These are phyloP conservation scores for Meganola albula DNA, from an alignment of 2,888 invertebrate species.

Conservation along the genomic window DNA sequence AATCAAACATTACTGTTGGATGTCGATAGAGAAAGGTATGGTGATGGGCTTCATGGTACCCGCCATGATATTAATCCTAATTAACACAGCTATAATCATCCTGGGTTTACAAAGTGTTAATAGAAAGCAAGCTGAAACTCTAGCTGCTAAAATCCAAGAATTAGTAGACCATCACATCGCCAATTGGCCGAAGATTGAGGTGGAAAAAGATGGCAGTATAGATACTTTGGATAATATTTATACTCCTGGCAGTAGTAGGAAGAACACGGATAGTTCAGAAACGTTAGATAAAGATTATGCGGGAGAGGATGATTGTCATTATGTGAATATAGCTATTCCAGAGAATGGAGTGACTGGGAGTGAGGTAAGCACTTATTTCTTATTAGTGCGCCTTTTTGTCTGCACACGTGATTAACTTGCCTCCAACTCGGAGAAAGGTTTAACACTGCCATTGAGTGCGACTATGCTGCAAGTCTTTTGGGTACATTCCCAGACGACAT, in stretches of 20 bases:
- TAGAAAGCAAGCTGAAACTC: slow-evolving; percentile 63
- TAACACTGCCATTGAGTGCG: too few relatives aligned
- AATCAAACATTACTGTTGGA: slow-evolving; percentile 85
- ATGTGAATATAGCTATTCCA: slow-evolving; percentile 39
- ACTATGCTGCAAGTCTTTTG: too few relatives aligned
- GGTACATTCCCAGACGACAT: too few relatives aligned
- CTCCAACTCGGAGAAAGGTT: too few relatives aligned
- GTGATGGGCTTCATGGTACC: slow-evolving; percentile 86
- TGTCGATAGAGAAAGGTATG: slow-evolving; percentile 87
- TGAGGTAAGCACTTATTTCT: slow-evolving; percentile 40
- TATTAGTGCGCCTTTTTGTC: too few relatives aligned
- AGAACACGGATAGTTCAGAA: slow-evolving; percentile 67
- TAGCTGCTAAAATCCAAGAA: slow-evolving; percentile 66
- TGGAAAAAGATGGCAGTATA: slow-evolving; percentile 50
- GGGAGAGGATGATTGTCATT: slow-evolving; percentile 62
- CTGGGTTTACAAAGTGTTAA: slow-evolving; percentile 71
- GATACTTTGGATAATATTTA: slow-evolving; percentile 60
- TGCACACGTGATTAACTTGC: too few relatives aligned
- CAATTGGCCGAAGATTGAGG: slow-evolving; percentile 57
- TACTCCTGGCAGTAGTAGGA: slow-evolving; percentile 59
- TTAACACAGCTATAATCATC: slow-evolving; percentile 79
- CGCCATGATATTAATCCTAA: slow-evolving; percentile 81
- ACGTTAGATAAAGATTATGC: slow-evolving; percentile 59
- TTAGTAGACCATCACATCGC: slow-evolving; percentile 62
- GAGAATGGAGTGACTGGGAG: slow-evolving; percentile 45